A percentile compares a stretch with the other conserved stretches of the same genome.
These are phyloP conservation scores for Apostichopus californicus DNA, from an alignment of 35 echinoderm and acorn worm genomes.

Conservation along the genomic window DNA sequence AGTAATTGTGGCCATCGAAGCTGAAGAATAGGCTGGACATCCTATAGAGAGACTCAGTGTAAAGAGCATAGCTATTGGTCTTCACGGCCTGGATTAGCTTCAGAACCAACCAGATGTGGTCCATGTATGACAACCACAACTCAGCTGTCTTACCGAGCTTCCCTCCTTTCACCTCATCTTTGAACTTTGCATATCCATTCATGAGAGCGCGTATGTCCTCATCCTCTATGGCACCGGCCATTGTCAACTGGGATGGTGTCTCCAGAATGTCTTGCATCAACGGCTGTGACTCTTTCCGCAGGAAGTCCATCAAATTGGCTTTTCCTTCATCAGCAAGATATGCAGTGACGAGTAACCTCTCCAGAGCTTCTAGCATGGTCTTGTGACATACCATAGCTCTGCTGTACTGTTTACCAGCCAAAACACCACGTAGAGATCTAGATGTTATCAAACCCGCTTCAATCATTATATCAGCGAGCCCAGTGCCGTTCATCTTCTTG, in stretches of 20 bases:
- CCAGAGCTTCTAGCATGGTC: conserved; percentile 54
- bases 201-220: background rate
- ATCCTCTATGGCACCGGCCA: background rate
- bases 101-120: conserved; percentile 59
- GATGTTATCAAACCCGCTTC: conserved; percentile 57
- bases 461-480: conserved; percentile 50
- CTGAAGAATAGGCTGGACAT: conserved; percentile 76
- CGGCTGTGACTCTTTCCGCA: background rate
- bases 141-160: conserved; percentile 64
- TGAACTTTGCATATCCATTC: background rate
- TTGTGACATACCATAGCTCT: conserved; percentile 70
- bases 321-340: background rate
- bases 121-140: conserved; percentile 72
- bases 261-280: background rate
- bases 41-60: conserved; percentile 37
- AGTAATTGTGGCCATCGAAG: conserved; percentile 67
- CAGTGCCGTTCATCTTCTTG: conserved; percentile 66
- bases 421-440: conserved; percentile 44
- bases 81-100: conserved; percentile 69
- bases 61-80: conserved; percentile 63
- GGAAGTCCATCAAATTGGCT: background rate
- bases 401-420: conserved; percentile 59
- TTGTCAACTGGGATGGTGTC: background rate
- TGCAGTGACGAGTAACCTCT: conserved; percentile 49
- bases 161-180: conserved; percentile 53